These are phyloP conservation scores for Urocynchramus pylzowi DNA, from an alignment of 2,113 vertebrate species.

Conservation along the genomic window DNA sequence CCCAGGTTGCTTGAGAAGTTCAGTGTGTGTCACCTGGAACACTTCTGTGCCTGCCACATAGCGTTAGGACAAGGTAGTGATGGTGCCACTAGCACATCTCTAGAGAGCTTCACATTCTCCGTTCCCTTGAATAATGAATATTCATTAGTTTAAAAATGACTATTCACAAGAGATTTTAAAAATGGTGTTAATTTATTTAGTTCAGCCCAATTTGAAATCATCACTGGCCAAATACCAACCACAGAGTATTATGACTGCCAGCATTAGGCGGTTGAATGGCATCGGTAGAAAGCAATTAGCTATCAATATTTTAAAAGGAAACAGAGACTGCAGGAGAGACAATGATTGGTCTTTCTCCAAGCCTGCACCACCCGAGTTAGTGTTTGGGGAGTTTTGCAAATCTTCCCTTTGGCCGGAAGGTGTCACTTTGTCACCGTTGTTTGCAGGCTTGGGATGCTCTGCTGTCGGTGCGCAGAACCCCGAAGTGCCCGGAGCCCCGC, in stretches of 20 bases:
- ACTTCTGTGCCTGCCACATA: neutral
- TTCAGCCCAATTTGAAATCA: neutral
- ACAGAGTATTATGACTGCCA: neutral
- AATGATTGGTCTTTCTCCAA: fast-evolving
- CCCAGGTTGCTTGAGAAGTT: fast-evolving
- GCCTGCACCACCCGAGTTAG: fast-evolving
- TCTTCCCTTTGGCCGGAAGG: neutral
- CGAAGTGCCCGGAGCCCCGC: fast-evolving
- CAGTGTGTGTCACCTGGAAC: neutral
- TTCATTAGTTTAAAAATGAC: neutral
- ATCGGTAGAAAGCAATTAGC: neutral
- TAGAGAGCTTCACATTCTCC: neutral
- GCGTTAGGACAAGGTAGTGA: neutral
- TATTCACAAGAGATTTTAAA: neutral
- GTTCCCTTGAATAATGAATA: neutral
- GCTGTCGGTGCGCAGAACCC: fast-evolving
- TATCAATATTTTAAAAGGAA: neutral
- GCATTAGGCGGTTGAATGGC: too few species aligned
- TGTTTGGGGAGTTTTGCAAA: neutral
- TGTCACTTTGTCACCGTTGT: slow-evolving; percentile 16
- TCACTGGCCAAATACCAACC: too few species aligned
- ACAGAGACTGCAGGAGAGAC: neutral
- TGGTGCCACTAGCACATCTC: neutral
- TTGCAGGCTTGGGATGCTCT: fast-evolving
- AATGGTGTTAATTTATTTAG: neutral